A percentile compares a stretch with the other conserved stretches of the same genome.
phyloP scores from a whole-genome alignment of 2,797 vertebrate genomes.

The Smutsia gigantea region DNA sequence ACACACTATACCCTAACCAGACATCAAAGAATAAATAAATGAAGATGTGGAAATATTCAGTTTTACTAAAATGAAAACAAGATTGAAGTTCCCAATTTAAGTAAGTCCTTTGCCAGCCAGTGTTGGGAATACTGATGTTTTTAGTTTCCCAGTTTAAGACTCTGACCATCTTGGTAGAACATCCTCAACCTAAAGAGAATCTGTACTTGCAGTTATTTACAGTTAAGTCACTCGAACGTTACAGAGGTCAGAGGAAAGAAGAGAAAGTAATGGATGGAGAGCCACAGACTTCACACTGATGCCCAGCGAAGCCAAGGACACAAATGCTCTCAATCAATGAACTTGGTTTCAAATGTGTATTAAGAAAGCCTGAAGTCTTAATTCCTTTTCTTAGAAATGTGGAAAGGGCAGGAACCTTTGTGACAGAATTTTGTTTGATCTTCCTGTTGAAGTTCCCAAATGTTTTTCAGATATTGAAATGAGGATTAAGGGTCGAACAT shows the following conservation, averaged over 20 bases:
- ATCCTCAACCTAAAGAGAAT: background rate
- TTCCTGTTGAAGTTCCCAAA: constrained; percentile 70
- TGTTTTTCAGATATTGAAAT: constrained; percentile 78
- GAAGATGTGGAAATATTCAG: constrained; percentile 3
- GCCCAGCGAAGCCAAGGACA: background rate
- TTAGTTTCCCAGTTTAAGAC: background rate
- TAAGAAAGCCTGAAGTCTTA: constrained; percentile 67
- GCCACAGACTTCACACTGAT: background rate
- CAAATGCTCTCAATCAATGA: constrained; percentile 54
- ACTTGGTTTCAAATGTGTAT: constrained; percentile 66
- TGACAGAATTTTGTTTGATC: constrained; percentile 71
- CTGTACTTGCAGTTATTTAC: background rate
- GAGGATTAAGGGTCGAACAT: constrained; percentile 69
- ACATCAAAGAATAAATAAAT: background rate
- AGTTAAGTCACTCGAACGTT: constrained; percentile 41
- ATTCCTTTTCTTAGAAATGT: constrained; percentile 66
- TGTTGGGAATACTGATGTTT: background rate
- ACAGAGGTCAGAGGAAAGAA: constrained; percentile 1
- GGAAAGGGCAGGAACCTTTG: constrained; percentile 70
- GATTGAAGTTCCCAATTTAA: background rate
- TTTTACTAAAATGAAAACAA: constrained; percentile 42
- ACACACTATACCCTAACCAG: background rate
- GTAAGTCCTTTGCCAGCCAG: background rate
- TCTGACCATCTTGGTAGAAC: background rate
- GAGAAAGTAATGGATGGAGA: background rate